Evolutionary conservation across 2,888 invertebrate genomes (phyloP).

Genomic region (Drosophila buzzatii): DNA sequence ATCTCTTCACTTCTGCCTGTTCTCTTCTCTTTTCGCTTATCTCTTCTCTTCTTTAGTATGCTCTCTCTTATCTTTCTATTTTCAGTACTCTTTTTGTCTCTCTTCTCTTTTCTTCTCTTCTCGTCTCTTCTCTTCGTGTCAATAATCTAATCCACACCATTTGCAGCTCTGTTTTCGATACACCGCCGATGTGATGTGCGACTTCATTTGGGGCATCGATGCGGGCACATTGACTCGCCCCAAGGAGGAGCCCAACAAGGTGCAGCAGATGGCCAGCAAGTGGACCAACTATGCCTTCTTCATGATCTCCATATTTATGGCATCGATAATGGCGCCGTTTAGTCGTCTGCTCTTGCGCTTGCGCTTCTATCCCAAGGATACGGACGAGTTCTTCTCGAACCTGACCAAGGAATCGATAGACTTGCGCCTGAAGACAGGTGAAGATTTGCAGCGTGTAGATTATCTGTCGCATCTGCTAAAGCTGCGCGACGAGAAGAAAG

Average conservation of each 20-base stretch:
- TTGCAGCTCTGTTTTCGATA: conserved; percentile 74
- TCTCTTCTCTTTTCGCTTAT: neutral
- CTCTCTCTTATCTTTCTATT: neutral
- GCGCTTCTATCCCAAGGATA: conserved; percentile 86
- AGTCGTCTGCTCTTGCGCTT: conserved; percentile 56
- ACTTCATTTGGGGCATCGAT: conserved; percentile 82
- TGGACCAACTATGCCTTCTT: conserved; percentile 65
- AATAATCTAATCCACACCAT: neutral
- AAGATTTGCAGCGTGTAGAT: conserved; percentile 68
- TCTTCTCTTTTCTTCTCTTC: neutral
- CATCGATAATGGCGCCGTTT: conserved; percentile 61
- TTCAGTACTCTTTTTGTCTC: too few species aligned
- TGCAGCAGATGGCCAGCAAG: conserved; percentile 62
- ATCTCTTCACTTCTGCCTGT: neutral
- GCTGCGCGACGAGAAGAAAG: conserved; percentile 74
- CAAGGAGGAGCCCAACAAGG: conserved; percentile 39
- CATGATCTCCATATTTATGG: conserved; percentile 63
- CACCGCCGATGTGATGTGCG: conserved; percentile 76
- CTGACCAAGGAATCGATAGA: conserved; percentile 73
- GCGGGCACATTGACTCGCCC: conserved; percentile 63
- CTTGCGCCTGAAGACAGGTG: conserved; percentile 57
- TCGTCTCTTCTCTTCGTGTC: neutral
- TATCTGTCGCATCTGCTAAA: conserved; percentile 79
- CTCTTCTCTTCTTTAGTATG: too few species aligned
- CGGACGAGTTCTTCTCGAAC: conserved; percentile 86